Conservation (phyloP, 2,888 invertebrate genomes). For the Epirrhoe alternata region DNA sequence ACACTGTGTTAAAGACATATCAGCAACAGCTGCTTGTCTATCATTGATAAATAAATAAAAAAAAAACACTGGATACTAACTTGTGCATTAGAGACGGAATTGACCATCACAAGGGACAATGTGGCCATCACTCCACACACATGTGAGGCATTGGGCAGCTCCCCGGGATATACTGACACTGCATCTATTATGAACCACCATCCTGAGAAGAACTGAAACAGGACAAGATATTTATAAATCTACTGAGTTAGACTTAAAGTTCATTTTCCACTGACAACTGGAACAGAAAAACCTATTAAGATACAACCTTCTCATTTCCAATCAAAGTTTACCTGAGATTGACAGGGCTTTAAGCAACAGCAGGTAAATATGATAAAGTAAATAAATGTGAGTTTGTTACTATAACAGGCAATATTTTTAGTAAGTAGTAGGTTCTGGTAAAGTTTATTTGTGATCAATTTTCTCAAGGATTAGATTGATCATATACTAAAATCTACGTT, state of each 20-base stretch:
- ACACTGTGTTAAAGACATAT: no score
- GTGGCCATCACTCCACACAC: conserved; percentile 98
- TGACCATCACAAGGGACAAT: conserved; percentile 98
- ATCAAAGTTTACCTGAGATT: no score
- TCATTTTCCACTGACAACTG: no score
- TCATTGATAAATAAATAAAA: no score
- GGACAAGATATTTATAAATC: background rate
- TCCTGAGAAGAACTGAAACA: conserved; percentile 93
- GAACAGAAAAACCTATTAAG: no score
- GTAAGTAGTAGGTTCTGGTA: no score
- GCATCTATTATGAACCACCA: conserved; percentile 99
- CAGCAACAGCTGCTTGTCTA: no score
- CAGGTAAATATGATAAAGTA: no score
- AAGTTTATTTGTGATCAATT: background rate
- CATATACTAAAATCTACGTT: background rate
- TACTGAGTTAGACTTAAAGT: background rate
- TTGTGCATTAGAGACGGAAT: conserved; percentile 97
- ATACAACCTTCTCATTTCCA: no score
- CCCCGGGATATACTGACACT: conserved; percentile 89
- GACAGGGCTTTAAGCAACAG: no score
- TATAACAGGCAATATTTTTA: no score
- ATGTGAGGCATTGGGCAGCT: conserved; percentile 93
- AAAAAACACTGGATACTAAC: conserved; percentile 63
- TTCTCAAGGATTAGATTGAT: background rate
- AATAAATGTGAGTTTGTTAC: no score